Evolutionary conservation across 1,140 invertebrate species (phyloP), one percentile per base, ranked within the genome.

Genomic region (Plutomurus gul): DNA sequence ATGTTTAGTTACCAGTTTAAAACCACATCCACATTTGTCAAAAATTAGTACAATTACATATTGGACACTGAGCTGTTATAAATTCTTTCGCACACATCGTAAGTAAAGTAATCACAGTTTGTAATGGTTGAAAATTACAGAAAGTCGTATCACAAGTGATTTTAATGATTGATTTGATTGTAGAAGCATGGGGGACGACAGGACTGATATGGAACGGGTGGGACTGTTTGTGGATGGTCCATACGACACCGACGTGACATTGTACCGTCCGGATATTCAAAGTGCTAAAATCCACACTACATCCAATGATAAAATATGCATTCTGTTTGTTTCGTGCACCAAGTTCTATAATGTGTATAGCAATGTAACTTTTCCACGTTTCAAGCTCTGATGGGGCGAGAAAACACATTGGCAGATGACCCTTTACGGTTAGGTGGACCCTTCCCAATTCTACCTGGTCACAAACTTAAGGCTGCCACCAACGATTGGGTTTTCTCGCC

Each of bases 401-500:
- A 81, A 56, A 37, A 18, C 11, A 46, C 39, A 0, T 13, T 18
- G 10, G 47, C 70, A 25, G 80, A 81, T 33, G 78, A 80, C 37
- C 77, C 77, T 22, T 40, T 79, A n/a, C 75, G 78, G 11, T 30
- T 83, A 0, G 79, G 27, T 43, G 82, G 82, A 1, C 78, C 78
- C 2, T 83, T 78, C 33, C 80, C 80, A 8, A 39, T 78, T 4
- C 20, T 78, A 27, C 78, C 80, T 22, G 82, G 82, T 13, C 80
- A 80, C 39, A 83, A 81, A 74, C 71, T 81, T 8, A 83, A 83
- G 40, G 82, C 82, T 22, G 82, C 78, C 16, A 83, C 82, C 4
- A 83, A 83, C 49, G 82, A 83, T 37, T 83, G 82, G 80, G 74
- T 76, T 5, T 83, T 83, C 22, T 76, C 72, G 13, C 76, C 77